Evolutionary conservation across 92 coral and sea anemone species (phyloP).

Genomic region (Porites evermanni): DNA sequence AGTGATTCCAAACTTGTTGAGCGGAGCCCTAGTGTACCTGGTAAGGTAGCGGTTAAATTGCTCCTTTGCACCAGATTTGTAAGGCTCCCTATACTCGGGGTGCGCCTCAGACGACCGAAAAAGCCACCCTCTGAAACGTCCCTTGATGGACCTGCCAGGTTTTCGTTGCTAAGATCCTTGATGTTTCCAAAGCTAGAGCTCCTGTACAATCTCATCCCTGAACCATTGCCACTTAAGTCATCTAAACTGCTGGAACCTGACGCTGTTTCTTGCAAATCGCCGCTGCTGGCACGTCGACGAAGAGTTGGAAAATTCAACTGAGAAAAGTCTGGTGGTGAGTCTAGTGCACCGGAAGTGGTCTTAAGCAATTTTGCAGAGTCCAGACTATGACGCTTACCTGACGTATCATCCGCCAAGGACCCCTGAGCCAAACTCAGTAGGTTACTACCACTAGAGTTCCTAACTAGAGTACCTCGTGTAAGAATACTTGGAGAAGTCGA

Average conservation of each 20-base stretch:
- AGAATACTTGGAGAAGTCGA: slow-evolving; percentile 46
- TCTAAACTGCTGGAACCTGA: slow-evolving; percentile 36
- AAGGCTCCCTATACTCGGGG: slow-evolving; percentile 88
- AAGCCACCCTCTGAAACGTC: slow-evolving; percentile 68
- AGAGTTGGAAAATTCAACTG: slow-evolving; percentile 76
- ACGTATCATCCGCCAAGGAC: slow-evolving; percentile 45
- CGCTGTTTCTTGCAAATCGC: slow-evolving; percentile 81
- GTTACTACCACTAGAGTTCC: slow-evolving; percentile 94
- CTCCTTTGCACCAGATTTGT: slow-evolving; percentile 79
- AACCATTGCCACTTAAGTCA: slow-evolving; percentile 23
- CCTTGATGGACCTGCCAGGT: slow-evolving; percentile 32
- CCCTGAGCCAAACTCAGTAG: slow-evolving; percentile 68
- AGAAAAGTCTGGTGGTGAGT: slow-evolving; percentile 34
- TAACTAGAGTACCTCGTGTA: slow-evolving; percentile 68
- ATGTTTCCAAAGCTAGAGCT: slow-evolving; percentile 92
- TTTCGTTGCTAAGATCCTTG: slow-evolving; percentile 75
- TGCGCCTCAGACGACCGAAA: slow-evolving; percentile 82
- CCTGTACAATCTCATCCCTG: slow-evolving; percentile 66
- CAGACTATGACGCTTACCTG: slow-evolving; percentile 75
- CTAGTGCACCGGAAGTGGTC: slow-evolving; percentile 9
- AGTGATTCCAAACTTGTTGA: slow-evolving; percentile 86
- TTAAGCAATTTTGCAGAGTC: slow-evolving; percentile 63
- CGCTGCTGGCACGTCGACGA: slow-evolving; percentile 93
- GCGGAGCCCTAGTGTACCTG: slow-evolving; percentile 66
- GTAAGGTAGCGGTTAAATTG: slow-evolving; percentile 55